A percentile compares a stretch with the other conserved stretches of the same genome.
phyloP scores from a whole-genome alignment of 1,140 invertebrate genomes.

The Elymnias hypermnestra region DNA sequence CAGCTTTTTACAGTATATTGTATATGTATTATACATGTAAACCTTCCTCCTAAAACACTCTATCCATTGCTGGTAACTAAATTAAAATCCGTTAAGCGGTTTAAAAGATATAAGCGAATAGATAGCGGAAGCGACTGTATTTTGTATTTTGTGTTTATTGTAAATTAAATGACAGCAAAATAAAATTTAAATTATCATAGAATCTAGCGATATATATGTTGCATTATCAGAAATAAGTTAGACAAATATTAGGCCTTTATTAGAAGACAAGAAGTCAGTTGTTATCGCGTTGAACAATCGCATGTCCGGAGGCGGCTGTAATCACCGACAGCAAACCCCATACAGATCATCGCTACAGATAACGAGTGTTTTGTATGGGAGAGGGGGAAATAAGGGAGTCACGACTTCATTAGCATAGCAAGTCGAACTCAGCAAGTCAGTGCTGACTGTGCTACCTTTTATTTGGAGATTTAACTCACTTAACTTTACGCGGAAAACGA shows the following conservation, averaged over 20 bases:
- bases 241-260: conserved; percentile 30
- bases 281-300: conserved; percentile 45
- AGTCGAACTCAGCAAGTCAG: conserved; percentile 41
- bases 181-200: too few relatives aligned
- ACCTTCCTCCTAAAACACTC: too few relatives aligned
- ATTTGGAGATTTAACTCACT: conserved; percentile 69
- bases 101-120: too few relatives aligned
- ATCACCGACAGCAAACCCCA: conserved; percentile 41
- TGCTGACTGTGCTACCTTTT: conserved; percentile 65
- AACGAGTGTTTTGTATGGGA: conserved; percentile 45
- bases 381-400: conserved; percentile 22
- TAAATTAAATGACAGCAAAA: too few relatives aligned
- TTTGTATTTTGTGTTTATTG: too few relatives aligned
- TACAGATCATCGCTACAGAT: conserved; percentile 56
- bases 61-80: too few relatives aligned
- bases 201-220: too few relatives aligned
- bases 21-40: too few relatives aligned
- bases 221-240: too few relatives aligned
- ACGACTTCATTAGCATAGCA: conserved; percentile 55
- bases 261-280: conserved; percentile 31
- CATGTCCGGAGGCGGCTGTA: conserved; percentile 49
- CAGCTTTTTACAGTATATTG: too few relatives aligned
- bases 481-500: conserved; percentile 59
- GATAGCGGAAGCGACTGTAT: too few relatives aligned
- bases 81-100: too few relatives aligned